Conservation (phyloP, 2,797 vertebrate species). For the Lepus townsendii region DNA sequence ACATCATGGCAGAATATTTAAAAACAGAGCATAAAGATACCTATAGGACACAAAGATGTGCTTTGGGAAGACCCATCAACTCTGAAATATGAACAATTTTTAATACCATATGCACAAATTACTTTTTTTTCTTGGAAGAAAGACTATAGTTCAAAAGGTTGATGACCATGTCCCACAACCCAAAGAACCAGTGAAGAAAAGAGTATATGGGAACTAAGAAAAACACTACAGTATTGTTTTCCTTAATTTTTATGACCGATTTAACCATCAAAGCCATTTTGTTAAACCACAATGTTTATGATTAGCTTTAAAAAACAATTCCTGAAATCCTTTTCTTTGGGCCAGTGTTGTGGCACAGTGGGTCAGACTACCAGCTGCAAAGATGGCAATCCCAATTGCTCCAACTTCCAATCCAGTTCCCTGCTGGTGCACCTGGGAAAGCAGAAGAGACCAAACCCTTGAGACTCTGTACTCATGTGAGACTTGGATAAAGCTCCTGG, state of each 20-base stretch:
- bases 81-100: constrained; percentile 14
- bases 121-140: neutral
- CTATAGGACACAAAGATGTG: neutral
- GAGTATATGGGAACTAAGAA: neutral
- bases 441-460: too few species aligned
- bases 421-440: too few species aligned
- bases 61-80: neutral
- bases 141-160: neutral
- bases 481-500: too few species aligned
- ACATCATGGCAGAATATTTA: neutral
- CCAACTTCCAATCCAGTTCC: too few species aligned
- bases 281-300: constrained; percentile 3
- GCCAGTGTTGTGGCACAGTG: too few species aligned
- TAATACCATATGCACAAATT: neutral
- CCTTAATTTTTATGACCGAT: neutral
- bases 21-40: neutral
- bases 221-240: neutral
- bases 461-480: too few species aligned
- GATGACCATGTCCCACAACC: neutral
- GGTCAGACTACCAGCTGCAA: too few species aligned
- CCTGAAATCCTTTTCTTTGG: too few species aligned
- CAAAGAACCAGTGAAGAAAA: neutral
- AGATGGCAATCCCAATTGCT: too few species aligned
- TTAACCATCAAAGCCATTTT: neutral
- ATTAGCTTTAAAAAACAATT: neutral